Percentiles rank a stretch among this genome's conserved stretches.
phyloP scores from a whole-genome alignment of 2,888 invertebrate species.

The Hybos culiciformis region DNA sequence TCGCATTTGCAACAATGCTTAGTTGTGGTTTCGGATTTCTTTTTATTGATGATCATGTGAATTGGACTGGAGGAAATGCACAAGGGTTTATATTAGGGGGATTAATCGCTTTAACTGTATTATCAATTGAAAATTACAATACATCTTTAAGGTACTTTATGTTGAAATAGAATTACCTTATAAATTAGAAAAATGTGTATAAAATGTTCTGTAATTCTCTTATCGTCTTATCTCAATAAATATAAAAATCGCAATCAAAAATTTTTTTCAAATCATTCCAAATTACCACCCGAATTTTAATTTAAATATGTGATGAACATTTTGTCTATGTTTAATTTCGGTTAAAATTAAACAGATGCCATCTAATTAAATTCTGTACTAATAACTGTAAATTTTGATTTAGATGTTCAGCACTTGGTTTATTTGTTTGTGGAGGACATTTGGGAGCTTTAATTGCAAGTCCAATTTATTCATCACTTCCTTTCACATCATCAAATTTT shows the following conservation, averaged over 20 bases:
- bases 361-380: not conserved
- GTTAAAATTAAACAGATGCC: too few relatives aligned
- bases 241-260: too few relatives aligned
- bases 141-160: constrained; percentile 15
- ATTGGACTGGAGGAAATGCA: constrained; percentile 18
- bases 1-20: constrained; percentile 15
- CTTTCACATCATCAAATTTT: constrained; percentile 13
- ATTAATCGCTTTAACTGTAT: constrained; percentile 15
- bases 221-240: too few relatives aligned
- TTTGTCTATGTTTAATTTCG: too few relatives aligned
- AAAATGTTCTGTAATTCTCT: too few relatives aligned
- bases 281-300: too few relatives aligned
- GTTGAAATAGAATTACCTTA: not conserved
- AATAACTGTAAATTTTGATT: too few relatives aligned
- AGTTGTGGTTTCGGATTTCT: constrained; percentile 16
- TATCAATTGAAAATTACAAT: constrained; percentile 16
- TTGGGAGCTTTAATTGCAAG: constrained; percentile 15
- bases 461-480: constrained; percentile 13
- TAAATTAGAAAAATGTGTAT: not conserved
- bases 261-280: too few relatives aligned
- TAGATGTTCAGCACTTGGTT: constrained; percentile 18
- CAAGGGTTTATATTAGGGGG: constrained; percentile 17
- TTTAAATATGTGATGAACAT: too few relatives aligned
- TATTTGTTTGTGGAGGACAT: constrained; percentile 15
- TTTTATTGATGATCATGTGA: constrained; percentile 13